These are phyloP conservation scores for Drosophila hydei DNA, from an alignment of 1,140 invertebrate species.

Conservation along the genomic window DNA sequence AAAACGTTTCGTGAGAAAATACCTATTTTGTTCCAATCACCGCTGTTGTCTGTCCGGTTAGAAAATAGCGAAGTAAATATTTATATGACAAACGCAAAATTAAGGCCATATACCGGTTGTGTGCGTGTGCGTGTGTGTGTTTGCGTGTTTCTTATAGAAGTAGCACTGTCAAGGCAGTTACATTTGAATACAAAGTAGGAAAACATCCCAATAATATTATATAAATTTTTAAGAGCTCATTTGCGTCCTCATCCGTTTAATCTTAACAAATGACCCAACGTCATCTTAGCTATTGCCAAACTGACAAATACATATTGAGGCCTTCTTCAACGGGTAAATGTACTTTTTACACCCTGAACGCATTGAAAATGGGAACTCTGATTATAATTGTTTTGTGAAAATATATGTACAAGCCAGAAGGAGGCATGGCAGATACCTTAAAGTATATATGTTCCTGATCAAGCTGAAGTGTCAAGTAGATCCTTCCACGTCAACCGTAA, in stretches of 20 bases:
- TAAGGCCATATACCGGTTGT: slow-evolving; percentile 63
- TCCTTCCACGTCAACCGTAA: too few species aligned
- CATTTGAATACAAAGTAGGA: slow-evolving; percentile 18
- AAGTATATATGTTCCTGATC: too few species aligned
- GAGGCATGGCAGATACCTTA: too few species aligned
- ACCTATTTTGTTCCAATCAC: slow-evolving; percentile 63
- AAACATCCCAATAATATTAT: slow-evolving; percentile 25
- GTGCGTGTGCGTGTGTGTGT: slow-evolving; percentile 7
- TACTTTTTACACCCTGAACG: too few species aligned
- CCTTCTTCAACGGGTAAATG: not conserved
- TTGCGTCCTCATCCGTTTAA: slow-evolving; percentile 50
- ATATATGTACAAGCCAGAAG: too few species aligned
- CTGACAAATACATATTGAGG: not conserved
- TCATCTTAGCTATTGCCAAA: slow-evolving; percentile 29
- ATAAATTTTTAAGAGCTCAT: slow-evolving; percentile 63
- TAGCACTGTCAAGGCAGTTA: slow-evolving; percentile 18
- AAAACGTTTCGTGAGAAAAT: slow-evolving; percentile 60
- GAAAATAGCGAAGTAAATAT: slow-evolving; percentile 41
- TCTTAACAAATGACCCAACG: slow-evolving; percentile 66
- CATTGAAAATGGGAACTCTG: too few species aligned
- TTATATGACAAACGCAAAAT: slow-evolving; percentile 20
- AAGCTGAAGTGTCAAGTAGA: too few species aligned
- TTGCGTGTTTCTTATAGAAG: not conserved
- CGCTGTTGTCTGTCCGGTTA: slow-evolving; percentile 60
- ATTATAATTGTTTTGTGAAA: too few species aligned